Percentiles rank a stretch among this genome's conserved stretches.
phyloP scores from a whole-genome alignment of 2,113 vertebrate genomes.

The Delphinus delphis region DNA sequence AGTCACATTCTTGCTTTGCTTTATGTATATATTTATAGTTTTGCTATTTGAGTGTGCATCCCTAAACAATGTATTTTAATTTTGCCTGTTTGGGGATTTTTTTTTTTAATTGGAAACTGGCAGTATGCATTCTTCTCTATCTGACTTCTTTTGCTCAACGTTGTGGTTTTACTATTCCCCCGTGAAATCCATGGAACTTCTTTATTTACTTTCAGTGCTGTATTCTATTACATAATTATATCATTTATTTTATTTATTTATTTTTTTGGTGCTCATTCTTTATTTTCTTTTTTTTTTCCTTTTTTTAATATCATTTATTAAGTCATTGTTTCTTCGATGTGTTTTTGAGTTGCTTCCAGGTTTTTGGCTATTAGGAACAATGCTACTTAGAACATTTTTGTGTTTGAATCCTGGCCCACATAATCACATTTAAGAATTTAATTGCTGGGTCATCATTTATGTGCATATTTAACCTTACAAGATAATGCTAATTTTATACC shows the following conservation, averaged over 20 bases:
- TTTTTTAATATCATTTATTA: neutral
- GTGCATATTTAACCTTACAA: neutral
- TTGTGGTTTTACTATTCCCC: neutral
- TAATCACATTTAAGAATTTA: neutral
- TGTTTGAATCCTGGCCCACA: neutral
- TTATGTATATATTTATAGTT: neutral
- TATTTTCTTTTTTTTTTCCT: no score
- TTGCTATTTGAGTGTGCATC: neutral
- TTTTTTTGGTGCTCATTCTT: no score
- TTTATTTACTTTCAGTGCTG: neutral
- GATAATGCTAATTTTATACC: neutral
- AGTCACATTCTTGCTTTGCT: neutral
- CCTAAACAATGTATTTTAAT: neutral
- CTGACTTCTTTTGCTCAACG: neutral
- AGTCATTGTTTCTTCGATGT: slow-evolving; percentile 21
- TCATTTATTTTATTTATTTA: no score
- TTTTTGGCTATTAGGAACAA: neutral
- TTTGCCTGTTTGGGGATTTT: neutral
- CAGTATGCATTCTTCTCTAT: neutral
- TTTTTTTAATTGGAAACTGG: neutral
- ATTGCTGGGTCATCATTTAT: neutral
- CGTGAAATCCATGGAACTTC: neutral
- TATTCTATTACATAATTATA: neutral
- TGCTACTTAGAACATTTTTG: neutral
- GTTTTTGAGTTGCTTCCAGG: neutral